Percentiles rank a stretch among this genome's conserved stretches.
Conservation (phyloP, 2,797 vertebrate genomes). For the Lerista edwardsae region DNA sequence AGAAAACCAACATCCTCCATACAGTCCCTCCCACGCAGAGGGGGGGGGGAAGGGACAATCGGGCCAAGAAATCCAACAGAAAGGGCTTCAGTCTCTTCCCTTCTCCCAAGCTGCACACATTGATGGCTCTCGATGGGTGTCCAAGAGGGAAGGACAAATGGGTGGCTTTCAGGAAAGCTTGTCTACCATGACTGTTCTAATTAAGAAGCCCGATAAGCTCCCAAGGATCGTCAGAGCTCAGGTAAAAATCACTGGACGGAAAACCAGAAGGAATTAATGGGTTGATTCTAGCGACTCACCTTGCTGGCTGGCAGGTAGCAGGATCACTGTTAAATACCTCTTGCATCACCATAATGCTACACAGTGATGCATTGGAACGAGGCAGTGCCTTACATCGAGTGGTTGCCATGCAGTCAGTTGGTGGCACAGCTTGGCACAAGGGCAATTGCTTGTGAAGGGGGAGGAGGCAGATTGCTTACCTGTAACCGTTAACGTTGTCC, state of each 20-base stretch:
- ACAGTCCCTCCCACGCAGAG: too few relatives aligned
- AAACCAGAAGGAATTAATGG: background rate
- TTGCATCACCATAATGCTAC: background rate
- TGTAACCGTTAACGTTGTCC: too few relatives aligned
- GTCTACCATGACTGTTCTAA: background rate
- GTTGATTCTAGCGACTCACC: background rate
- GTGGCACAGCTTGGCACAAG: too few relatives aligned
- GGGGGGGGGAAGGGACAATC: too few relatives aligned
- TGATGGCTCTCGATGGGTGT: too few relatives aligned
- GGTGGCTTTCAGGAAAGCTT: background rate
- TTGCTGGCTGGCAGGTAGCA: background rate
- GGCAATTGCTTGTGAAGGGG: background rate
- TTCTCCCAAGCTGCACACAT: too few relatives aligned
- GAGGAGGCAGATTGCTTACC: accelerated
- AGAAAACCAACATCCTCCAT: too few relatives aligned
- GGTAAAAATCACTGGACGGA: background rate
- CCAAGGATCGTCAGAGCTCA: background rate
- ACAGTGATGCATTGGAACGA: background rate
- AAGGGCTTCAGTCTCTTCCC: too few relatives aligned
- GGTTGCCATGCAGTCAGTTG: background rate
- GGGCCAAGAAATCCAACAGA: too few relatives aligned
- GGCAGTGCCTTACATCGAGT: background rate
- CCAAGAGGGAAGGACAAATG: too few relatives aligned
- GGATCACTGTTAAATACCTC: background rate
- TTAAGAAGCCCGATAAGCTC: background rate